A percentile compares a stretch with the other conserved stretches of the same genome.
phyloP scores from a whole-genome alignment of 2,888 invertebrate species.

The Caenorhabditis sp. region DNA sequence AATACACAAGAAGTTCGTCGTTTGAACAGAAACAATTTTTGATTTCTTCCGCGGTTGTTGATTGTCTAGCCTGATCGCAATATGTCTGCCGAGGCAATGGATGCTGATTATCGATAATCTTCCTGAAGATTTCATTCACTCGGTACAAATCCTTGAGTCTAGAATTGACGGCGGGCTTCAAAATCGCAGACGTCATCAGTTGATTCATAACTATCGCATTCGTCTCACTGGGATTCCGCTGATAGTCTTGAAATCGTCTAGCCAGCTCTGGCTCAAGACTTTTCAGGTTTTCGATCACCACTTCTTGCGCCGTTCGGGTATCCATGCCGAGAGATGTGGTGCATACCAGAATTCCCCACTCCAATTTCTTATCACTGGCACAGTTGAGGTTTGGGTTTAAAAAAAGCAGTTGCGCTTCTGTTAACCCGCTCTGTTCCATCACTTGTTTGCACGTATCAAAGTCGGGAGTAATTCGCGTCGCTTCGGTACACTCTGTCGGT shows the following conservation, averaged over 20 bases:
- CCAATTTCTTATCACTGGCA: not conserved
- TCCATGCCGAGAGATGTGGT: conserved; percentile 28
- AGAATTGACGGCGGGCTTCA: conserved; percentile 22
- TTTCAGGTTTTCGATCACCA: conserved; percentile 17
- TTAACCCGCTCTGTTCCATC: conserved; percentile 10
- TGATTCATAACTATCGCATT: conserved; percentile 29
- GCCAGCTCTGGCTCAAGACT: conserved; percentile 20
- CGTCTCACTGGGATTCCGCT: conserved; percentile 17
- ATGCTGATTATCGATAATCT: conserved; percentile 42
- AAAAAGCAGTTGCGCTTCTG: conserved; percentile 1
- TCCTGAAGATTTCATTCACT: conserved; percentile 24
- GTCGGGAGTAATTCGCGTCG: conserved; percentile 29
- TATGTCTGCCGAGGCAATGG: conserved; percentile 31
- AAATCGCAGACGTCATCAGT: not conserved
- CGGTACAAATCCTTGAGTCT: conserved; percentile 42
- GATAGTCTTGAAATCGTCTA: conserved; percentile 12
- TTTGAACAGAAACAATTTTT: conserved; percentile 43
- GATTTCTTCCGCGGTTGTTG: conserved; percentile 8
- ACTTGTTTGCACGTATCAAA: conserved; percentile 26
- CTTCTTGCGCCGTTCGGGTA: conserved; percentile 26
- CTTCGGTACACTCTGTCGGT: conserved; percentile 9
- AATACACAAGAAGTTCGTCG: conserved; percentile 42
- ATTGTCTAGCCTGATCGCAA: conserved; percentile 18
- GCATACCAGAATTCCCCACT: conserved; percentile 31
- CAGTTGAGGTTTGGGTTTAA: conserved; percentile 31